These are phyloP conservation scores for Lypha dubia DNA, from an alignment of 2,888 invertebrate genomes.

Conservation along the genomic window DNA sequence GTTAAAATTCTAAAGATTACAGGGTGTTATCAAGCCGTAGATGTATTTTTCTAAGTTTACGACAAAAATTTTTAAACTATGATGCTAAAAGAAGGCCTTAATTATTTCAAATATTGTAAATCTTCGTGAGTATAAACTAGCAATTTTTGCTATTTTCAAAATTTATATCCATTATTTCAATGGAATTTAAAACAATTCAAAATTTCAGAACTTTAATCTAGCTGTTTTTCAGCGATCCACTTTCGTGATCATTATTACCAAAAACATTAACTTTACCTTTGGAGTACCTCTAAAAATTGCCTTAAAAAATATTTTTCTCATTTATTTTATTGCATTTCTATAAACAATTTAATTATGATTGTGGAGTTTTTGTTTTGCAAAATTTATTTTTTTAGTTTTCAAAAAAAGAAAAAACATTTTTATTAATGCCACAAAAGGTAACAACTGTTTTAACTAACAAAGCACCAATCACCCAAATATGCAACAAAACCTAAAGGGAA, in stretches of 20 bases:
- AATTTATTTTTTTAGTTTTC: constrained; percentile 5
- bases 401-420: constrained; percentile 31
- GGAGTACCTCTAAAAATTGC: neutral
- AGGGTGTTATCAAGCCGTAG: no score
- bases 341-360: constrained; percentile 62
- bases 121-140: no score
- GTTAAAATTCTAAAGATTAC: no score
- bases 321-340: constrained; percentile 17
- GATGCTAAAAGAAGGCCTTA: no score
- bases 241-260: no score
- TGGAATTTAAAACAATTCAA: no score
- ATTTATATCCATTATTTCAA: no score
- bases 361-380: neutral
- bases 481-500: constrained; percentile 41
- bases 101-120: no score
- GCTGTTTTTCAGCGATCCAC: no score
- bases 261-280: neutral
- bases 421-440: constrained; percentile 66
- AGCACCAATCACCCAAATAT: constrained; percentile 62
- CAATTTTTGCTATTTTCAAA: no score
- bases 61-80: no score
- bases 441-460: constrained; percentile 67
- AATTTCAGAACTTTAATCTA: neutral
- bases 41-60: no score
- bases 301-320: constrained; percentile 2